These are phyloP conservation scores for Therioaphis trifolii DNA, from an alignment of 2,888 invertebrate genomes.

Conservation along the genomic window DNA sequence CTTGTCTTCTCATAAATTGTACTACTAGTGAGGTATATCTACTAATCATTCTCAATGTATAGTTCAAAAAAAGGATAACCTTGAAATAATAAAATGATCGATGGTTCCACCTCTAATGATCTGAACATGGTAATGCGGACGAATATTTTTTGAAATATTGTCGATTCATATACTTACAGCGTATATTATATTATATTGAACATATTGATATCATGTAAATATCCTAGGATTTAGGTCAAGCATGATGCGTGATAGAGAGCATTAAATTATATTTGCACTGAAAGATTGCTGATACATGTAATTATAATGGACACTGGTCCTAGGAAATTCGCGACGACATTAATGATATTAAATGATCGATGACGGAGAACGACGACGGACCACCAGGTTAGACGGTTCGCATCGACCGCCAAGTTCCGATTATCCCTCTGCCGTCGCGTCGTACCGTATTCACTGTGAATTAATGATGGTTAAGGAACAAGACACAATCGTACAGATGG, in stretches of 20 bases:
- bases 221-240: neutral
- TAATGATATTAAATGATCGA: conserved; percentile 43
- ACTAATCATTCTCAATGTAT: conserved; percentile 8
- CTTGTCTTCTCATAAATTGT: conserved; percentile 3
- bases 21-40: neutral
- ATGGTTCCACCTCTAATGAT: conserved; percentile 15
- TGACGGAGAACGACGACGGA: conserved; percentile 28
- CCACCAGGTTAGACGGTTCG: conserved; percentile 40
- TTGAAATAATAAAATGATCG: neutral
- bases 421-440: conserved; percentile 26
- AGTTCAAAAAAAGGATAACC: neutral
- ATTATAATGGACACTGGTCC: conserved; percentile 14
- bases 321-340: neutral
- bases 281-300: neutral
- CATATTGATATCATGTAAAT: neutral
- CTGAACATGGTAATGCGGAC: neutral
- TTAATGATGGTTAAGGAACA: conserved; percentile 35
- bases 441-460: neutral
- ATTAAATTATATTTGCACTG: neutral
- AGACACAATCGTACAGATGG: neutral
- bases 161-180: neutral
- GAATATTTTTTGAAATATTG: conserved; percentile 1
- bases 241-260: neutral
- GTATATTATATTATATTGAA: neutral
- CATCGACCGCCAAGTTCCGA: conserved; percentile 42